Evolutionary conservation across 2,797 vertebrate genomes (phyloP).

Genomic region (Tarsius wallacei): DNA sequence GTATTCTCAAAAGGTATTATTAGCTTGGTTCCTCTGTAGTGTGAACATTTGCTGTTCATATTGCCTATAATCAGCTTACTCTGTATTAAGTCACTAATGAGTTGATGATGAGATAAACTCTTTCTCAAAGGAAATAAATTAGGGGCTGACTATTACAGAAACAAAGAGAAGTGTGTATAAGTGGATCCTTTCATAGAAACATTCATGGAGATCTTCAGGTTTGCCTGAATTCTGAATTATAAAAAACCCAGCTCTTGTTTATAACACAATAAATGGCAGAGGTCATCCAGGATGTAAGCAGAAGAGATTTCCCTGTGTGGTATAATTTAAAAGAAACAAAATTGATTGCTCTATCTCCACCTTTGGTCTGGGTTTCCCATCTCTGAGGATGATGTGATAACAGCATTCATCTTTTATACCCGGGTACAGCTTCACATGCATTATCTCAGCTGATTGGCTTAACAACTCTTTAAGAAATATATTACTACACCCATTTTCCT

Average conservation of each 20-base stretch:
- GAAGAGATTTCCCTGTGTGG: neutral
- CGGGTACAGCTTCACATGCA: neutral
- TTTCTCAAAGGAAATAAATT: constrained; percentile 88
- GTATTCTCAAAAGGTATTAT: constrained; percentile 81
- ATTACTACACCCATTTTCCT: neutral
- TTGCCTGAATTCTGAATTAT: neutral
- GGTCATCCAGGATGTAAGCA: neutral
- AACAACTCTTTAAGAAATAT: neutral
- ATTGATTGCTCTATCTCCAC: neutral
- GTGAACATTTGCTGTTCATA: constrained; percentile 81
- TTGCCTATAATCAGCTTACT: constrained; percentile 88
- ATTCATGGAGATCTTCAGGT: constrained; percentile 5
- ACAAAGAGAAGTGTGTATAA: constrained; percentile 63
- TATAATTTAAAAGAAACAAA: constrained; percentile 5
- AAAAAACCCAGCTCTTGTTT: neutral
- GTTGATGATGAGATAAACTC: constrained; percentile 85
- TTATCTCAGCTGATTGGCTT: neutral
- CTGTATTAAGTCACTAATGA: constrained; percentile 88
- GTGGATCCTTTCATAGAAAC: constrained; percentile 30
- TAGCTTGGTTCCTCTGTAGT: constrained; percentile 83
- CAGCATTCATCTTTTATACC: neutral
- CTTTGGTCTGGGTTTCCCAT: neutral
- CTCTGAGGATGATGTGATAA: neutral
- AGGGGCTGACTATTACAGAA: constrained; percentile 68
- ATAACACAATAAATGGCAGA: neutral